These are phyloP conservation scores for Ciconia nigra DNA, from an alignment of 2,797 vertebrate genomes.

Conservation along the genomic window DNA sequence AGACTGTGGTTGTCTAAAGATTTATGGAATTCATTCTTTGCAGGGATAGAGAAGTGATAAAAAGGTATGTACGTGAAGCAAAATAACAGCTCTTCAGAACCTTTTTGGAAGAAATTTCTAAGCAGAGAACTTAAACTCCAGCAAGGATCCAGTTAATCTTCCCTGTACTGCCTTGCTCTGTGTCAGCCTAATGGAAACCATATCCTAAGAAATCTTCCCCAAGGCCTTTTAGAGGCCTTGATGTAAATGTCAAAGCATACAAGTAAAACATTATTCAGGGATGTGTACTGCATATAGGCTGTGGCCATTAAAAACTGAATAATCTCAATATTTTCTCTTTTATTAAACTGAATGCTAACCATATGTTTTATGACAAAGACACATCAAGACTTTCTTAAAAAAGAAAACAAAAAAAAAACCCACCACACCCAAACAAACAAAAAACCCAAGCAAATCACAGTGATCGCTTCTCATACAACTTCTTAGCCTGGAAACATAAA, in stretches of 20 bases:
- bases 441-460: background rate
- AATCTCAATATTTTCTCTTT: background rate
- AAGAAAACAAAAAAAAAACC: background rate
- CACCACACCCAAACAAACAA: background rate
- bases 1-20: background rate
- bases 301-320: background rate
- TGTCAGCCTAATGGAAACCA: background rate
- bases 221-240: background rate
- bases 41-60: background rate
- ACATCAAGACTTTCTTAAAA: background rate
- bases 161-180: background rate
- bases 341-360: background rate
- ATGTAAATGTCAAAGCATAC: background rate
- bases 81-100: background rate
- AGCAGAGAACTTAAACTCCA: background rate
- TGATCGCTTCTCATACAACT: background rate
- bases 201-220: background rate
- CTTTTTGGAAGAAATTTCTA: background rate
- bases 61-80: background rate
- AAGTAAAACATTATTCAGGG: background rate
- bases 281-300: background rate
- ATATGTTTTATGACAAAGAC: background rate
- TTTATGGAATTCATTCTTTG: background rate
- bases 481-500: background rate
- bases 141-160: background rate